Percentiles rank a stretch among this genome's conserved stretches.
phyloP scores from a whole-genome alignment of 92 coral and sea anemone genomes.

The Paragorgia papillata region DNA sequence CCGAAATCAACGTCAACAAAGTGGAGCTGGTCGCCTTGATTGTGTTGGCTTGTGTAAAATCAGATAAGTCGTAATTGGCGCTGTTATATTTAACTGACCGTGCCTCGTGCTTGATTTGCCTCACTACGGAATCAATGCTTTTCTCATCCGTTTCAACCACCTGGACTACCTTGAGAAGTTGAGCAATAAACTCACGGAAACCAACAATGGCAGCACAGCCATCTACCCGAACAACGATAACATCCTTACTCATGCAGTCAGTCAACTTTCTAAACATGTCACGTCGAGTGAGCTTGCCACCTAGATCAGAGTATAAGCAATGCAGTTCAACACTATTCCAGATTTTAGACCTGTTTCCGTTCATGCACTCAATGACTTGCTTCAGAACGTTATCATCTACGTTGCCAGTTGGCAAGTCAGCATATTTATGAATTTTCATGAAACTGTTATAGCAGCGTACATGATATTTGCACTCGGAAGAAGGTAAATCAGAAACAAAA shows the following conservation, averaged over 20 bases:
- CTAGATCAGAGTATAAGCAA: conserved; percentile 27
- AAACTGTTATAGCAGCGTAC: conserved; percentile 32
- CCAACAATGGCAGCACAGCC: too few relatives aligned
- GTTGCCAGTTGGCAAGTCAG: conserved; percentile 24
- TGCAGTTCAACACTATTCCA: too few relatives aligned
- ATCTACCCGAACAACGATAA: conserved; percentile 22
- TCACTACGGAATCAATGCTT: conserved; percentile 13
- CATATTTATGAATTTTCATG: conserved; percentile 16
- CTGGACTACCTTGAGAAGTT: too few relatives aligned
- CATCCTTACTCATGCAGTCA: conserved; percentile 20
- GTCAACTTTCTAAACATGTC: conserved; percentile 37
- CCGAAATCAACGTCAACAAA: conserved; percentile 22
- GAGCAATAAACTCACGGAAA: too few relatives aligned
- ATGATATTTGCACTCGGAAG: conserved; percentile 34
- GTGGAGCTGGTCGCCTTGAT: conserved; percentile 7
- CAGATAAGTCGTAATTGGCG: conserved; percentile 29
- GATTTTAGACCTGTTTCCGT: conserved; percentile 10
- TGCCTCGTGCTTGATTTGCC: conserved; percentile 31
- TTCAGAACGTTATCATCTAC: conserved; percentile 14
- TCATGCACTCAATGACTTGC: conserved; percentile 26
- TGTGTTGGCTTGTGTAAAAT: conserved; percentile 19
- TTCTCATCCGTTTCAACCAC: too few relatives aligned
- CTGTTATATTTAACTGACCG: conserved; percentile 21
- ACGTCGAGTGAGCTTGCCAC: conserved; percentile 18
- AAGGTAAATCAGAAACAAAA: conserved; percentile 16